A percentile compares a stretch with the other conserved stretches of the same genome.
Evolutionary conservation across 2,113 vertebrate genomes (phyloP).

Genomic region (Piaya cayana): DNA sequence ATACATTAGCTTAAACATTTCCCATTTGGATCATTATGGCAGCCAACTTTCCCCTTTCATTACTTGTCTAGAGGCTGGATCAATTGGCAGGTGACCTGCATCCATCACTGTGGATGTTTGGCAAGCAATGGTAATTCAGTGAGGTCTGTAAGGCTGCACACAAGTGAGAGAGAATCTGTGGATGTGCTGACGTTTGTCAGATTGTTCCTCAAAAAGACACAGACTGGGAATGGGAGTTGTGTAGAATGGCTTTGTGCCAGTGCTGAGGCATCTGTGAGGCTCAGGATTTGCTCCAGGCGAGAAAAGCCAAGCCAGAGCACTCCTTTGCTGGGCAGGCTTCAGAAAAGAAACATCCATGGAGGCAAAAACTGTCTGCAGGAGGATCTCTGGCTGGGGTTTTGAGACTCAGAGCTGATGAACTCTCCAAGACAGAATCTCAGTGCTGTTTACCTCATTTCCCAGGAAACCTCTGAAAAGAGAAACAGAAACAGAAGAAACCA

Average conservation of each 20-base stretch:
- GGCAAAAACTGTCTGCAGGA: not conserved
- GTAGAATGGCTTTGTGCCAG: not conserved
- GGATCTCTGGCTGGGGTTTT: not conserved
- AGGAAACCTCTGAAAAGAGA: not conserved
- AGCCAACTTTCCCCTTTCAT: not conserved
- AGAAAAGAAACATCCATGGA: not conserved
- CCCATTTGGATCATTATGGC: not conserved
- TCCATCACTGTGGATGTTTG: not conserved
- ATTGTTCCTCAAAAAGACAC: not conserved
- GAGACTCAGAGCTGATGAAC: not conserved
- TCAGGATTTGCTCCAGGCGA: not conserved
- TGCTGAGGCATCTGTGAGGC: not conserved
- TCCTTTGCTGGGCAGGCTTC: not conserved
- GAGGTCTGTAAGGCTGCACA: not conserved
- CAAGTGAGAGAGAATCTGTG: not conserved
- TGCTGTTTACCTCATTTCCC: conserved; percentile 2
- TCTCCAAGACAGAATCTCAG: not conserved
- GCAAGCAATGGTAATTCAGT: not conserved
- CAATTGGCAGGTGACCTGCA: not conserved
- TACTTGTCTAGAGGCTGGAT: not conserved
- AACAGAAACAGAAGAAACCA: not conserved
- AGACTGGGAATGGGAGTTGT: not conserved
- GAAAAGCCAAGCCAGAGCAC: not conserved
- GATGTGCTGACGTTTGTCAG: not conserved
- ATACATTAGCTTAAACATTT: not conserved